Evolutionary conservation across 2,113 vertebrate genomes (phyloP).

Genomic region (Eulacestoma nigropectus): DNA sequence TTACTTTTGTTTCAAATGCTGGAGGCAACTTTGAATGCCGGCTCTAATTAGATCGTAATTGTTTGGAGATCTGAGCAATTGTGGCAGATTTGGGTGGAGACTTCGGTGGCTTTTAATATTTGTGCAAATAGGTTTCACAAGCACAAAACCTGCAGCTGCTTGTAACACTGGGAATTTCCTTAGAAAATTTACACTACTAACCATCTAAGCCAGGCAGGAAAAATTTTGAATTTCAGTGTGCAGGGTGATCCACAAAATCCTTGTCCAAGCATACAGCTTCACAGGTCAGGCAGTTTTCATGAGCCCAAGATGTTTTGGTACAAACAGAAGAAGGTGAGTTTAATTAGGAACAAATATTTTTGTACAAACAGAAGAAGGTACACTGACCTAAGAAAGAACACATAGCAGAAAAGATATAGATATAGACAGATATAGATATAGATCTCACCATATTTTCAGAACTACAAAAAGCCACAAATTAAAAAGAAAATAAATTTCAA

Average conservation of each 20-base stretch:
- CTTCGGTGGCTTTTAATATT: neutral
- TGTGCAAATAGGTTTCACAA: neutral
- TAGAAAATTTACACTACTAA: neutral
- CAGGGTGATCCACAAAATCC: neutral
- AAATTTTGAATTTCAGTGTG: neutral
- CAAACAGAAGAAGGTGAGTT: neutral
- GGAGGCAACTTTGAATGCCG: slow-evolving; percentile 56
- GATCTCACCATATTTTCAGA: neutral
- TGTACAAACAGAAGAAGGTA: neutral
- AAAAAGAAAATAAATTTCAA: neutral
- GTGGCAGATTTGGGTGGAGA: slow-evolving; percentile 33
- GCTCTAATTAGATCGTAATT: slow-evolving; percentile 61
- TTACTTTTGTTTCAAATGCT: slow-evolving; percentile 63
- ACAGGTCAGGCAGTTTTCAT: neutral
- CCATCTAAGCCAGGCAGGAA: neutral
- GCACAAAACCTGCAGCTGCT: neutral
- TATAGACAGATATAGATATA: neutral
- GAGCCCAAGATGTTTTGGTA: neutral
- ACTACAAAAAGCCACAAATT: neutral
- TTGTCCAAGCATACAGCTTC: neutral
- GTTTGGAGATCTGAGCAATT: slow-evolving; percentile 39
- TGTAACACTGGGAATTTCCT: neutral
- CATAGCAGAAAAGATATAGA: neutral
- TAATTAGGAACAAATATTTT: neutral
- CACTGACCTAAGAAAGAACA: neutral